Conservation (phyloP, 2,888 invertebrate species). For the Ornithoptera priamus region DNA sequence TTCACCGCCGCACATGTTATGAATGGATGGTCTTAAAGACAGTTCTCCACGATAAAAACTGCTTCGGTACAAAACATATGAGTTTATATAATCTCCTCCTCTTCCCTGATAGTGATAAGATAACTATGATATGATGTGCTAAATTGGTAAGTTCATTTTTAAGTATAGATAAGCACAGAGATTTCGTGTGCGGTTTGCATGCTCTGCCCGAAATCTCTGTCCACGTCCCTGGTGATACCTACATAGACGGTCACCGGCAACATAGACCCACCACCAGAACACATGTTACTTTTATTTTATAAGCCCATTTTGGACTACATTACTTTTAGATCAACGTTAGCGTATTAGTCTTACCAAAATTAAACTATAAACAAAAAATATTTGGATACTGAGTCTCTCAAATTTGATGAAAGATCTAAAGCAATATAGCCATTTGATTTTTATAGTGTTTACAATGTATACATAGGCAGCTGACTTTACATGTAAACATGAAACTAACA, state of each 20-base stretch:
- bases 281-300: constrained; percentile 14
- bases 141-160: too few species aligned
- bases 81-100: too few species aligned
- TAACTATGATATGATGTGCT: too few species aligned
- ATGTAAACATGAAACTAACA: background rate
- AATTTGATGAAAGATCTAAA: constrained; percentile 39
- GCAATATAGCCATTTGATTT: constrained; percentile 35
- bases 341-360: constrained; percentile 37
- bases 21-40: too few species aligned
- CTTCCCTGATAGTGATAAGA: too few species aligned
- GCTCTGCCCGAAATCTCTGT: too few species aligned
- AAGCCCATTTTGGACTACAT: constrained; percentile 30
- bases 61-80: too few species aligned
- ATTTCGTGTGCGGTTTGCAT: too few species aligned
- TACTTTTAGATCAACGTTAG: constrained; percentile 31
- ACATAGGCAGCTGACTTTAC: background rate
- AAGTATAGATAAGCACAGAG: too few species aligned
- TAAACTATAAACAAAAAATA: constrained; percentile 38
- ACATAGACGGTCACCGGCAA: background rate
- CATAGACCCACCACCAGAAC: background rate
- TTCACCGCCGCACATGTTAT: too few species aligned
- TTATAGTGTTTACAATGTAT: constrained; percentile 33
- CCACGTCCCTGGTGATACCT: background rate
- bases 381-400: constrained; percentile 47
- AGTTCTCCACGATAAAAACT: too few species aligned